Conservation (phyloP, 2,113 vertebrate genomes). For the Capreolus pygargus region DNA sequence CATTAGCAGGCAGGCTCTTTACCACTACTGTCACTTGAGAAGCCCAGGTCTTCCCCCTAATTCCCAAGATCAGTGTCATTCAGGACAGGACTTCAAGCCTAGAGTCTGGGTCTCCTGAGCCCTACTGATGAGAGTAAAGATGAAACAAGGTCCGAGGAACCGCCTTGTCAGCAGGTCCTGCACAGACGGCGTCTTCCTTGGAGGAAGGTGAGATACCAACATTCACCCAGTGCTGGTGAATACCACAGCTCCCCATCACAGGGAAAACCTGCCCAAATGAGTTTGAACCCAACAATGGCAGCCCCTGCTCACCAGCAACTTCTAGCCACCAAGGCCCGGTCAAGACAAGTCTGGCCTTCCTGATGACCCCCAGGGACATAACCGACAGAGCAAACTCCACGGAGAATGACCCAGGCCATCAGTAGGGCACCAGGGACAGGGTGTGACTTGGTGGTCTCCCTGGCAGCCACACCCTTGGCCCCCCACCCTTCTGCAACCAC, state of each 20-base stretch:
- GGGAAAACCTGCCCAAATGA: neutral
- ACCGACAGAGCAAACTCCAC: neutral
- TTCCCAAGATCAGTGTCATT: neutral
- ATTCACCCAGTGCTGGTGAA: neutral
- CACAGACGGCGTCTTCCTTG: rapidly evolving
- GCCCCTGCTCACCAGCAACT: neutral
- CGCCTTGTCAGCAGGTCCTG: rapidly evolving
- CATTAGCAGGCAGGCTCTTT: neutral
- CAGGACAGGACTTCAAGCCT: neutral
- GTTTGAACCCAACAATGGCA: neutral
- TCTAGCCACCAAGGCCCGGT: neutral
- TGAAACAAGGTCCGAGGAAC: rapidly evolving
- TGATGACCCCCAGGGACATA: neutral
- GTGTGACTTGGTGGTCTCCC: neutral
- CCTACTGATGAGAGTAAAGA: neutral
- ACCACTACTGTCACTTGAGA: neutral
- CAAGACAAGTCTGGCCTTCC: neutral
- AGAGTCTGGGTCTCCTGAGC: neutral
- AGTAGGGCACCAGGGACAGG: neutral
- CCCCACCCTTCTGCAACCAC: neutral
- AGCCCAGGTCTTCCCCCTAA: neutral
- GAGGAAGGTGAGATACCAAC: neutral
- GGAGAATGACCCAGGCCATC: neutral
- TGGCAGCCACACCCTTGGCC: no score
- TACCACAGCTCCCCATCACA: neutral